These are phyloP conservation scores for Bellardia pandia DNA, from an alignment of 2,888 invertebrate genomes.

Conservation along the genomic window DNA sequence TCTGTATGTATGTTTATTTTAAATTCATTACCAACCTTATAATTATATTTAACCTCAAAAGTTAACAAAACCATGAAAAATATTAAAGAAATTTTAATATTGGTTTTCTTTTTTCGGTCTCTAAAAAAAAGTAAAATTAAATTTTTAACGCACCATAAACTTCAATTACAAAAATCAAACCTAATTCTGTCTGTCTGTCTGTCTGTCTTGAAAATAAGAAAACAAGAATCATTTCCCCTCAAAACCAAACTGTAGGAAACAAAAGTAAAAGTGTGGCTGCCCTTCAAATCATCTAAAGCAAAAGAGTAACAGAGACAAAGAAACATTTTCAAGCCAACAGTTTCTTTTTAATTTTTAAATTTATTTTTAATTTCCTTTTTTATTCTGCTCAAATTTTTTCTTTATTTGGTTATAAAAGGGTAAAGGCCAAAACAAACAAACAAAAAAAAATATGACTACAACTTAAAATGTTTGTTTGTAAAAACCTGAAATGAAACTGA, in stretches of 20 bases:
- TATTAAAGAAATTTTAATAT: not conserved
- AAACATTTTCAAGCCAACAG: not conserved
- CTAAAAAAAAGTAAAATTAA: too few species aligned
- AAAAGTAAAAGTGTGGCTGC: slow-evolving; percentile 61
- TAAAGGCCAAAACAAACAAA: slow-evolving; percentile 32
- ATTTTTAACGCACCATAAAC: not conserved
- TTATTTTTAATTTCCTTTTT: slow-evolving; percentile 2
- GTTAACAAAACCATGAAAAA: too few species aligned
- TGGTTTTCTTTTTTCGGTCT: not conserved
- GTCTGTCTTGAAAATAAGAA: not conserved
- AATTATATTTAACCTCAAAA: too few species aligned
- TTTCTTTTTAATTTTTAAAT: not conserved
- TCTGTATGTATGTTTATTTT: too few species aligned
- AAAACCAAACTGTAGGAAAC: slow-evolving; percentile 1
- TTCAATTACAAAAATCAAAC: not conserved
- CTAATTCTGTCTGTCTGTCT: not conserved
- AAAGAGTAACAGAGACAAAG: not conserved
- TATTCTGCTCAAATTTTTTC: not conserved
- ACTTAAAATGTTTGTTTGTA: slow-evolving; percentile 4
- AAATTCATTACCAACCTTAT: too few species aligned
- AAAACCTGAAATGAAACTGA: slow-evolving; percentile 31
- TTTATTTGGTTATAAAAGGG: slow-evolving; percentile 2
- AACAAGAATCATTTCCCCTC: not conserved
- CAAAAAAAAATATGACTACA: not conserved
- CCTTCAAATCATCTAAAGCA: not conserved